These are phyloP conservation scores for Calycopis cecrops DNA, from an alignment of 1,140 invertebrate species.

Conservation along the genomic window DNA sequence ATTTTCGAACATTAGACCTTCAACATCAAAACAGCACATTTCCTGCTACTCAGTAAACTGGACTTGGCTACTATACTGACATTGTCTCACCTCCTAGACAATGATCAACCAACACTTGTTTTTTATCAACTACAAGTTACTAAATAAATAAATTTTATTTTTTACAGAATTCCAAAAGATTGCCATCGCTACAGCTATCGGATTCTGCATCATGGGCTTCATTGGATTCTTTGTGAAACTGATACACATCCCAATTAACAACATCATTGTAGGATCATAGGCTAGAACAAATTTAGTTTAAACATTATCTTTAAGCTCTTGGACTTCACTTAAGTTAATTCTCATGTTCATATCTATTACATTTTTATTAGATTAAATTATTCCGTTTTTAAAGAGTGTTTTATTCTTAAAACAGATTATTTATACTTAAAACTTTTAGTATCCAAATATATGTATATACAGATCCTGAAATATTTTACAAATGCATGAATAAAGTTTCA, in stretches of 20 bases:
- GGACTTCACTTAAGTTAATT: constrained; percentile 47
- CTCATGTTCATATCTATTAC: constrained; percentile 39
- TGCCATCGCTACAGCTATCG: constrained; percentile 99
- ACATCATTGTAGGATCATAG: constrained; percentile 95
- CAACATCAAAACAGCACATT: too few relatives aligned
- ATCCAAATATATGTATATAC: background rate
- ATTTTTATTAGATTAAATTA: constrained; percentile 59
- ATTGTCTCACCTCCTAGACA: too few relatives aligned
- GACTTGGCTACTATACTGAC: too few relatives aligned
- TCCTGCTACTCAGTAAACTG: too few relatives aligned
- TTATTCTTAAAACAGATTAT: constrained; percentile 16
- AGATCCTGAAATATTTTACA: background rate
- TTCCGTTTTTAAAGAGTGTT: constrained; percentile 41
- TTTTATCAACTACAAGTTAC: too few relatives aligned
- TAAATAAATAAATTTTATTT: constrained; percentile 16
- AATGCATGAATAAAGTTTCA: too few relatives aligned
- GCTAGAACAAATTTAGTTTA: constrained; percentile 33
- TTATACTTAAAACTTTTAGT: too few relatives aligned
- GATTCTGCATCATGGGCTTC: constrained; percentile 99
- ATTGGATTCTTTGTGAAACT: constrained; percentile 99
- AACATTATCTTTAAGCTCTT: constrained; percentile 47
- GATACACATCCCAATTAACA: constrained; percentile 99
- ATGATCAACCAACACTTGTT: too few relatives aligned
- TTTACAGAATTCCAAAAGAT: constrained; percentile 99
- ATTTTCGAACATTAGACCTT: too few relatives aligned